Base-by-base conservation (phyloP, 2,797 vertebrate genomes). In the Streptopelia turtur region DNA sequence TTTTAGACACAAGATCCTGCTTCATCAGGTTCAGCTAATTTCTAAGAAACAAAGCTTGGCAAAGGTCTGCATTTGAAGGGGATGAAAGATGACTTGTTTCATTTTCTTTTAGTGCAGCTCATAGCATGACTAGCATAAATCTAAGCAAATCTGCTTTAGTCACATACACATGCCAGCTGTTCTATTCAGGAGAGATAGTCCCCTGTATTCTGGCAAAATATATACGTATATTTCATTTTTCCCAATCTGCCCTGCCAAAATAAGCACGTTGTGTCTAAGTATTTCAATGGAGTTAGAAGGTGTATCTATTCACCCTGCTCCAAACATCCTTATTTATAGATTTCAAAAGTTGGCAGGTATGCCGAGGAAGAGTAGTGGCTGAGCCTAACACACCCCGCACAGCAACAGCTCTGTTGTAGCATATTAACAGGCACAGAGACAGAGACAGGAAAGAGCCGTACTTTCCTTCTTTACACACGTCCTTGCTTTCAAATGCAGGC, bases 331-430 rank as follows among this genome's bases (percentile, higher is more conserved):
- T 92, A 95, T 97, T 96, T 94, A 96, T 75, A 94, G 75, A 85
- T 89, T 94, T 89, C 53, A 83, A 33, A 95, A 94, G 82, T 63
- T 95, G 96, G 92, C 91, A 96, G 94, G 93, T 96, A 81, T 1
- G 16, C 53, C 3, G 3, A 96, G 88, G 88, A 96, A 92, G 88
- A 96, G 84, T 86, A 96, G 91, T 92, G 95, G 93, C 90, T 83
- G 89, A 93, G 93, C 77, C 89, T 94, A 79, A 93, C 80, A 91
- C 66, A 41, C 87, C 74, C 75, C 30, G 87, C 82, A 94, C 84
- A 93, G 94, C 84, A 92, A 93, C 91, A 87, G 93, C 95, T 90
- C 95, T 95, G 94, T 81, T 94, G 56, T 85, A 96, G 94, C 56
- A 95, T 82, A 95, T 95, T 93, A 96, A 91, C 78, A 95, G 69